Conservation (phyloP, 2,888 invertebrate species). For the Actias luna region DNA sequence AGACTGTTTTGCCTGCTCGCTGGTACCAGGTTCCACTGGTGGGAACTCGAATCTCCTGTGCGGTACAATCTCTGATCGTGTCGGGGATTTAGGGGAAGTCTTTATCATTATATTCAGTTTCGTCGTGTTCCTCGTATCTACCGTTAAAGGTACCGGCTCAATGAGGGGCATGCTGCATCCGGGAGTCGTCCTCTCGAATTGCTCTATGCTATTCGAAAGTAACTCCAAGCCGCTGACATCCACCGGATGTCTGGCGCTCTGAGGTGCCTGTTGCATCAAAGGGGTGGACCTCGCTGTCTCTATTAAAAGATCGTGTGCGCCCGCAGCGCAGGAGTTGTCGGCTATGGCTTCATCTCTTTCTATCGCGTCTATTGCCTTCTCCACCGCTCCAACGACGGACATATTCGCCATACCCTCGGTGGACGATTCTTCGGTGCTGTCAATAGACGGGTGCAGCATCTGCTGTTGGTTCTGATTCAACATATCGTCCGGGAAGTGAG, state of each 20-base stretch:
- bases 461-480: constrained; percentile 36
- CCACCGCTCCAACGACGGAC: constrained; percentile 60
- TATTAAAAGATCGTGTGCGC: constrained; percentile 72
- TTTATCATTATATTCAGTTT: constrained; percentile 72
- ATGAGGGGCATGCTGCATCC: constrained; percentile 58
- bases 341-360: constrained; percentile 65
- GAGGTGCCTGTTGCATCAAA: constrained; percentile 35
- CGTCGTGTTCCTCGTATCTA: constrained; percentile 66
- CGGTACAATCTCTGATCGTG: constrained; percentile 60
- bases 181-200: constrained; percentile 83
- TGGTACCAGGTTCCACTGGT: constrained; percentile 42
- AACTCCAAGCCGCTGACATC: constrained; percentile 91
- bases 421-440: constrained; percentile 70
- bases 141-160: constrained; percentile 57
- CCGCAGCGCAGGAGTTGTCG: constrained; percentile 69
- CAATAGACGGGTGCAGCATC: constrained; percentile 48
- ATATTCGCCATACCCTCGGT: constrained; percentile 58
- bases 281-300: constrained; percentile 67
- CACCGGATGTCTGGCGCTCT: constrained; percentile 62
- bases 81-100: constrained; percentile 70
- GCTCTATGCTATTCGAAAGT: constrained; percentile 92
- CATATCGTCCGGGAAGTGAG: constrained; percentile 68
- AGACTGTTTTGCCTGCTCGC: constrained; percentile 64
- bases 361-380: constrained; percentile 70
- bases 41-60: constrained; percentile 69